Conservation (phyloP, 2,797 vertebrate species). For the Alfaro cultratus region DNA sequence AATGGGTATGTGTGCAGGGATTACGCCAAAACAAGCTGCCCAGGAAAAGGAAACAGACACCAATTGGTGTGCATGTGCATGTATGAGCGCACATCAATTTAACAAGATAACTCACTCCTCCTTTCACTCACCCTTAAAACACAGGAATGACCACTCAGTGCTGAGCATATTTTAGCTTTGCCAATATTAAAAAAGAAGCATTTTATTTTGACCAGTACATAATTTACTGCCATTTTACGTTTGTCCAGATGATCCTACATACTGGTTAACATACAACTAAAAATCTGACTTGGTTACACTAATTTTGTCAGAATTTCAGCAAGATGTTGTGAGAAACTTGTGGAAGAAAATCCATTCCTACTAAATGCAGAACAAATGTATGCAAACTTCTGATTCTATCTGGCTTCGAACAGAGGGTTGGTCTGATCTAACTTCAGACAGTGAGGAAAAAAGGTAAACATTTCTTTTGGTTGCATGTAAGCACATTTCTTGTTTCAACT, state of each 20-base stretch:
- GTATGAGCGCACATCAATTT: constrained; percentile 50
- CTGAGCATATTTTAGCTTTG: not conserved
- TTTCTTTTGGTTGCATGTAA: not conserved
- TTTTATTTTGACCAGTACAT: constrained; percentile 6
- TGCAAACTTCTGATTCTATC: not conserved
- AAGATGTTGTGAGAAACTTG: not conserved
- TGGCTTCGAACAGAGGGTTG: not conserved
- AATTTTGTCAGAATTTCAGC: not conserved
- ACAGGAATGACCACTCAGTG: constrained; percentile 4
- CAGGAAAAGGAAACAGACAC: constrained; percentile 56
- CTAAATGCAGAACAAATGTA: not conserved
- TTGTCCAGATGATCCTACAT: not conserved
- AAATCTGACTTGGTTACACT: not conserved
- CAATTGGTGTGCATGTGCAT: constrained; percentile 36
- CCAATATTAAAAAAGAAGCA: constrained; percentile 1
- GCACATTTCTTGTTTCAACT: not conserved
- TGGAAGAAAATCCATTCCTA: not conserved
- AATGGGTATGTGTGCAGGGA: constrained; percentile 13
- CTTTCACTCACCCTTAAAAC: constrained; percentile 28
- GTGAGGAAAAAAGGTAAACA: not conserved
- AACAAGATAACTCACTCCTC: constrained; percentile 45
- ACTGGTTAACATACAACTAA: not conserved
- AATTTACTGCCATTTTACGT: not conserved
- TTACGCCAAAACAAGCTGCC: constrained; percentile 49
- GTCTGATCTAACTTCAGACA: not conserved